Conservation (phyloP, 2,113 vertebrate genomes). For the Aspidoscelis tigris region DNA sequence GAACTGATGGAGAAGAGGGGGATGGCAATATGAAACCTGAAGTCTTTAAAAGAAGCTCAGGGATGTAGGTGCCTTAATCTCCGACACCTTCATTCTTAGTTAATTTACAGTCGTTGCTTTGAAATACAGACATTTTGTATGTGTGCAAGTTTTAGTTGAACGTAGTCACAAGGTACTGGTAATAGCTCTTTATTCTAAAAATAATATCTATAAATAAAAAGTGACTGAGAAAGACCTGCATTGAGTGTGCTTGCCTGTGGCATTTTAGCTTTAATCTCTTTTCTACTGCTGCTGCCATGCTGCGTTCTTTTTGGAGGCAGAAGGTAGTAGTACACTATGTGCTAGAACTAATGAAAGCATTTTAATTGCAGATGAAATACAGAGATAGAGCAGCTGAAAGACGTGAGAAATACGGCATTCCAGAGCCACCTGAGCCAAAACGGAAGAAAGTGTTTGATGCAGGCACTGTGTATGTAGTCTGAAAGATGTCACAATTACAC, state of each 20-base stretch:
- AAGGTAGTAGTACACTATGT: neutral
- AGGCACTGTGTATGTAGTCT: conserved; percentile 84
- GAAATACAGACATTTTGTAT: too few species aligned
- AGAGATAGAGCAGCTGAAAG: conserved; percentile 96
- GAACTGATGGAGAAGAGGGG: too few species aligned
- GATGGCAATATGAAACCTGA: neutral
- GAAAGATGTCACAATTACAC: neutral
- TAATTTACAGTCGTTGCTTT: too few species aligned
- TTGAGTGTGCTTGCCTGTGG: neutral
- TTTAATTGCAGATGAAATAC: conserved; percentile 87
- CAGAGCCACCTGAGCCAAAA: conserved; percentile 94
- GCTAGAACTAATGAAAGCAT: neutral
- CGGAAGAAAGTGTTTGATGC: conserved; percentile 94
- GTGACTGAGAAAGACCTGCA: neutral
- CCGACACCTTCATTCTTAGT: too few species aligned
- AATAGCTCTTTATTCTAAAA: neutral
- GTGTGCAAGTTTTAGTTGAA: too few species aligned
- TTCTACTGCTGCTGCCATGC: neutral
- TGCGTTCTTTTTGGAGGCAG: neutral
- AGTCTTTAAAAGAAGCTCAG: neutral
- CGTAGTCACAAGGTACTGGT: neutral
- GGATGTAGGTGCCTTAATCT: too few species aligned
- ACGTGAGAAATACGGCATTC: conserved; percentile 97
- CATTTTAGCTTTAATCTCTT: neutral
- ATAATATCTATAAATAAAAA: neutral